These are phyloP conservation scores for Amiota minor DNA, from an alignment of 2,888 invertebrate species.

Conservation along the genomic window DNA sequence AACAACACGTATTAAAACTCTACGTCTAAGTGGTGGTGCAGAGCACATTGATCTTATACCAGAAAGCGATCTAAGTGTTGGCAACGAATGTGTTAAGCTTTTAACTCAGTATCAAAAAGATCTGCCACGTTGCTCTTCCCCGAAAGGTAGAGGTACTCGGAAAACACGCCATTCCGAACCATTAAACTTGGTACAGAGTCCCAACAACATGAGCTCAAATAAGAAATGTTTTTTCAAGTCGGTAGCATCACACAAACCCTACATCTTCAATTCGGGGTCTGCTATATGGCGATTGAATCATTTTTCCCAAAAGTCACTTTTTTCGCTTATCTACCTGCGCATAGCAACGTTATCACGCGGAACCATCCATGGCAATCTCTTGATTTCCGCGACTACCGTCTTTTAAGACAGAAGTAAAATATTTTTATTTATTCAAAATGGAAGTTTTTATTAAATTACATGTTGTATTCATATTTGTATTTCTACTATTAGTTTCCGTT, in stretches of 20 bases:
- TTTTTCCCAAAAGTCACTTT: conserved; percentile 57
- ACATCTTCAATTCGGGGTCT: conserved; percentile 39
- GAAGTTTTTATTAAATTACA: too few relatives aligned
- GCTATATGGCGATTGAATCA: conserved; percentile 64
- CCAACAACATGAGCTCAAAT: too few relatives aligned
- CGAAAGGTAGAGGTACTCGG: background rate
- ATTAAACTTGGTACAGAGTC: too few relatives aligned
- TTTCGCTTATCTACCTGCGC: conserved; percentile 67
- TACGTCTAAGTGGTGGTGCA: background rate
- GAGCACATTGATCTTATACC: background rate
- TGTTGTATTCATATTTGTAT: too few relatives aligned
- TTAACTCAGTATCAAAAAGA: background rate
- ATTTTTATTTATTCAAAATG: too few relatives aligned
- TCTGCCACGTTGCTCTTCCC: background rate
- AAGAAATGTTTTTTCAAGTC: too few relatives aligned
- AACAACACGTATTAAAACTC: background rate
- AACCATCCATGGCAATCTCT: conserved; percentile 49
- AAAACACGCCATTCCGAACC: background rate
- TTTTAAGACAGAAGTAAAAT: background rate
- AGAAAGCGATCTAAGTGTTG: background rate
- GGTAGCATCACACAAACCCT: too few relatives aligned
- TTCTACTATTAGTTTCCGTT: too few relatives aligned
- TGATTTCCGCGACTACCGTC: background rate
- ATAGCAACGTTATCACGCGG: conserved; percentile 50
- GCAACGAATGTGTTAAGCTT: background rate